phyloP scores from a whole-genome alignment of 1,140 invertebrate species.

The Aethina tumida region DNA sequence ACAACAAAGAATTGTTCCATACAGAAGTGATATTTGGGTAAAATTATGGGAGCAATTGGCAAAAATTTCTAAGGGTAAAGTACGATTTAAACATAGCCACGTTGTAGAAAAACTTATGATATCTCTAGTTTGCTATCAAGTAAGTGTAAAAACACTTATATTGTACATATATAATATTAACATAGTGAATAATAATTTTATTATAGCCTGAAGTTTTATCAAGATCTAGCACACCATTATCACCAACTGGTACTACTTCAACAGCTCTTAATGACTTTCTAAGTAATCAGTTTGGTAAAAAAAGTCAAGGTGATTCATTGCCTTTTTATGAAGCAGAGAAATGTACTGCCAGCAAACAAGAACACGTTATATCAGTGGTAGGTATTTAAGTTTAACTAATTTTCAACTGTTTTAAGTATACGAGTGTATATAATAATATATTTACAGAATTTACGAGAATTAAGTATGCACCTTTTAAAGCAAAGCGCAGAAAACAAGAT shows the following conservation, averaged over 20 bases:
- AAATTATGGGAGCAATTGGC: slow-evolving; percentile 62
- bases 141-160: slow-evolving; percentile 21
- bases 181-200: not conserved
- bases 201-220: slow-evolving; percentile 69
- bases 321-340: slow-evolving; percentile 76
- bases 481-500: slow-evolving; percentile 42
- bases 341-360: slow-evolving; percentile 76
- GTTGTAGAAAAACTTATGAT: slow-evolving; percentile 66
- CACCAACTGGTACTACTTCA: slow-evolving; percentile 48
- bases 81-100: slow-evolving; percentile 54
- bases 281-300: slow-evolving; percentile 29
- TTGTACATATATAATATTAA: not conserved
- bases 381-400: slow-evolving; percentile 21
- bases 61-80: slow-evolving; percentile 43
- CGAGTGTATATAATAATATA: too few relatives aligned
- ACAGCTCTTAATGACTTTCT: slow-evolving; percentile 42
- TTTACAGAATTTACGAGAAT: slow-evolving; percentile 61
- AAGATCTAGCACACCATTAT: slow-evolving; percentile 70
- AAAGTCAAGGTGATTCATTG: slow-evolving; percentile 42
- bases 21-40: slow-evolving; percentile 72
- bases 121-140: slow-evolving; percentile 69
- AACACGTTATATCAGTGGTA: slow-evolving; percentile 75
- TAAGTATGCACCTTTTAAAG: slow-evolving; percentile 72
- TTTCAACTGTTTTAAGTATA: too few relatives aligned
- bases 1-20: slow-evolving; percentile 66